A percentile compares a stretch with the other conserved stretches of the same genome.
Evolutionary conservation across 2,797 vertebrate genomes (phyloP).

Genomic region (Erethizon dorsatum): DNA sequence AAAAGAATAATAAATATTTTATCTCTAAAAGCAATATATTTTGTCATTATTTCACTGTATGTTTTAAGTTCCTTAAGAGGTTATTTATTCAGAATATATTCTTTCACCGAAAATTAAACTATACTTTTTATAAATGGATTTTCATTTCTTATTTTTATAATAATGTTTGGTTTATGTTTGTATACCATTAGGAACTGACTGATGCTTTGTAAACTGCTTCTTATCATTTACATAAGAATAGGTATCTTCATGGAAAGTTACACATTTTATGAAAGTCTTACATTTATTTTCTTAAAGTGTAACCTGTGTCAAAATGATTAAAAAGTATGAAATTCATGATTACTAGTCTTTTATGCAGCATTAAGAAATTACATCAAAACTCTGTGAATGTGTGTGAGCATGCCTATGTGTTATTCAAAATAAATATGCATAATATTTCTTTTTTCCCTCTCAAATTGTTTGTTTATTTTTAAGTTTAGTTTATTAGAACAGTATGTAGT

Average conservation of each 20-base stretch:
- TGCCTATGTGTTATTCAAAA: neutral
- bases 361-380: neutral
- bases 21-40: neutral
- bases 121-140: neutral
- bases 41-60: neutral
- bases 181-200: neutral
- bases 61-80: neutral
- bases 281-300: neutral
- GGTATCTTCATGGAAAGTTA: neutral
- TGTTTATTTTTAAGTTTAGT: neutral
- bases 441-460: neutral
- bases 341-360: neutral
- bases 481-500: neutral
- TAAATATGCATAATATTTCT: neutral
- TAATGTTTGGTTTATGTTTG: neutral
- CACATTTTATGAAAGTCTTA: neutral
- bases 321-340: neutral
- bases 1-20: slow-evolving; percentile 22
- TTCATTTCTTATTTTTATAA: neutral
- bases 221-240: neutral
- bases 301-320: neutral
- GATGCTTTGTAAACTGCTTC: neutral
- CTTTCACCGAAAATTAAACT: slow-evolving; percentile 25
- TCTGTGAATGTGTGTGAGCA: neutral
- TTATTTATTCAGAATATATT: slow-evolving; percentile 7